phyloP scores from a whole-genome alignment of 2,113 vertebrate genomes.

The Colius striatus region DNA sequence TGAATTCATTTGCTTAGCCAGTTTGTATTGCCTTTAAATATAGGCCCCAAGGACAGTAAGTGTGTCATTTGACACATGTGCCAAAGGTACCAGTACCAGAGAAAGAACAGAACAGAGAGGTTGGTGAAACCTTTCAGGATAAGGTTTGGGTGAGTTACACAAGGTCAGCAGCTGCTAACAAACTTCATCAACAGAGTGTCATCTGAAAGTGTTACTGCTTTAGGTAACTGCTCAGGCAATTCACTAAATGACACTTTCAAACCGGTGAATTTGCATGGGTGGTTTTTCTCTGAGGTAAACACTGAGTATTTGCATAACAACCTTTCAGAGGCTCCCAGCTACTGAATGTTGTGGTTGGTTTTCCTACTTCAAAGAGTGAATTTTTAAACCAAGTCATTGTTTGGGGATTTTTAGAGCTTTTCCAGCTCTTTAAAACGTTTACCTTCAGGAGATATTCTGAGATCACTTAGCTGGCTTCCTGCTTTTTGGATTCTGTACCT shows the following conservation, averaged over 20 bases:
- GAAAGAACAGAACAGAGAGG: slow-evolving; percentile 8
- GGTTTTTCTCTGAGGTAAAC: not conserved
- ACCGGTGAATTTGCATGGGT: not conserved
- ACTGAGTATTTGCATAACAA: not conserved
- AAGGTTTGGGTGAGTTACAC: not conserved
- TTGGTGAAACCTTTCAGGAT: slow-evolving; percentile 41
- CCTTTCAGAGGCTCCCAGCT: not conserved
- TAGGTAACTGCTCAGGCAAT: not conserved
- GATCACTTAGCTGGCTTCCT: not conserved
- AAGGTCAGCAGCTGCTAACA: not conserved
- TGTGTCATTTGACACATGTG: slow-evolving; percentile 47
- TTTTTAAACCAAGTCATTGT: not conserved
- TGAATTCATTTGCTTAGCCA: slow-evolving; percentile 51
- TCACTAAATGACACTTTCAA: not conserved
- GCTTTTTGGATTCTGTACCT: rapidly evolving
- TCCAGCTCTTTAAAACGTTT: not conserved
- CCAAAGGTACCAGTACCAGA: slow-evolving; percentile 6
- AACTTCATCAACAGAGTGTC: not conserved
- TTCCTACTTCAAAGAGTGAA: not conserved
- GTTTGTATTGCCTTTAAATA: slow-evolving; percentile 64
- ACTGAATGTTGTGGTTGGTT: not conserved
- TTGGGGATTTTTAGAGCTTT: not conserved
- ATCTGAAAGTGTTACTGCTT: not conserved
- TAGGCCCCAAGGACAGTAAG: slow-evolving; percentile 58
- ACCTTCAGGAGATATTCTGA: not conserved